Percentiles rank a stretch among this genome's conserved stretches.
Evolutionary conservation across 2,113 vertebrate genomes (phyloP).

Genomic region (Cygnus atratus): DNA sequence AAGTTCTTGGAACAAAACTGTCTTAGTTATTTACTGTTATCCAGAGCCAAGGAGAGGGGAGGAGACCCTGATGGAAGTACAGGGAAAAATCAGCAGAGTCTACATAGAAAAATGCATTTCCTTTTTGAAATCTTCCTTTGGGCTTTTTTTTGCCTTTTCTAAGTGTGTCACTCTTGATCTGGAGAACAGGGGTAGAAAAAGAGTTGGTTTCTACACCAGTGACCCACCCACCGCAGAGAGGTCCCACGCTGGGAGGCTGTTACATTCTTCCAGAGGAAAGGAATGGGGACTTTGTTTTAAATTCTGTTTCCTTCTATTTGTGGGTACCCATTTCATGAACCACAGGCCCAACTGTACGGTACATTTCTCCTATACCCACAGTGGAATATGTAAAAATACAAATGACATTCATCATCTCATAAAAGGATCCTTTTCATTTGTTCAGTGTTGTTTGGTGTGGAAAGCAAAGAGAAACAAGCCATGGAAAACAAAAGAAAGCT

Average conservation of each 20-base stretch:
- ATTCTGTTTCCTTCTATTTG: not conserved
- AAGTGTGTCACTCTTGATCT: not conserved
- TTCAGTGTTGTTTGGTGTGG: not conserved
- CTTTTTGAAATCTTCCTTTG: not conserved
- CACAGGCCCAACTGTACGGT: not conserved
- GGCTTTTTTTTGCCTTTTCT: not conserved
- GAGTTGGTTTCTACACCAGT: not conserved
- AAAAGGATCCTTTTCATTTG: conserved; percentile 39
- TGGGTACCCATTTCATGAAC: not conserved
- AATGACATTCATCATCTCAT: not conserved
- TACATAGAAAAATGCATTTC: not conserved
- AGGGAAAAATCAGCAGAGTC: not conserved
- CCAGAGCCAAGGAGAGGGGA: not conserved
- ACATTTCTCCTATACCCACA: not conserved
- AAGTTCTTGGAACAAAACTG: not conserved
- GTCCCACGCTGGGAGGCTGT: not conserved
- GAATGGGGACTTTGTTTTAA: not conserved
- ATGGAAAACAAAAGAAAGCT: conserved; percentile 54
- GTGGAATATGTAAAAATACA: not conserved
- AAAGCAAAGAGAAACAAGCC: conserved; percentile 46
- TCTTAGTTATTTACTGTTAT: not conserved
- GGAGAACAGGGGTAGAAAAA: not conserved
- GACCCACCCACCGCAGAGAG: not conserved
- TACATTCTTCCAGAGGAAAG: not conserved
- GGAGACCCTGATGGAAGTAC: not conserved